These are phyloP conservation scores for Scelioninae gen. 2 DNA, from an alignment of 2,888 invertebrate genomes.

Conservation along the genomic window DNA sequence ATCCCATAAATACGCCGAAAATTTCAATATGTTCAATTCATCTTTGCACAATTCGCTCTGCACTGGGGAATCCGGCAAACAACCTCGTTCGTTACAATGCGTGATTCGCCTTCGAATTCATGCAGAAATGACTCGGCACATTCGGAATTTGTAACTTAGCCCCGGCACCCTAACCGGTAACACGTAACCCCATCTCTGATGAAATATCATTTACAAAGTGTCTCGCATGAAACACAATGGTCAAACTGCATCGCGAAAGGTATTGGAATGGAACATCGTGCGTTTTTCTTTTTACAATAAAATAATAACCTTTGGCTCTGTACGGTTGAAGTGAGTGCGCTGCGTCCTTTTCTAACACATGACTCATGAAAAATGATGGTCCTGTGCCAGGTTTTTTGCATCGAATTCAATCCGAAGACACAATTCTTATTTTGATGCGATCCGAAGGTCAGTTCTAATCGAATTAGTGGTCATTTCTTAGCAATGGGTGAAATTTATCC, in stretches of 20 bases:
- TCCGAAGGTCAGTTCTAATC: too few relatives aligned
- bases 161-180: conserved; percentile 35
- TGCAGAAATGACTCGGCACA: conserved; percentile 45
- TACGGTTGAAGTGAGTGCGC: neutral
- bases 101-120: conserved; percentile 46
- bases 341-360: neutral
- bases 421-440: too few relatives aligned
- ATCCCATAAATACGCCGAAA: conserved; percentile 16
- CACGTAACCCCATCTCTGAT: conserved; percentile 29
- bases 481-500: too few relatives aligned
- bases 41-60: conserved; percentile 3
- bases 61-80: conserved; percentile 25
- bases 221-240: conserved; percentile 14
- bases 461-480: too few relatives aligned
- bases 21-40: conserved; percentile 35
- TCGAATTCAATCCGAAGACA: too few relatives aligned
- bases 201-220: conserved; percentile 32
- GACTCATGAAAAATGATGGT: too few relatives aligned
- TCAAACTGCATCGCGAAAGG: conserved; percentile 19
- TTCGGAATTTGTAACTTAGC: conserved; percentile 33
- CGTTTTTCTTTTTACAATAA: neutral
- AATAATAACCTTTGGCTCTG: neutral
- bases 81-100: conserved; percentile 41
- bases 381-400: too few relatives aligned
- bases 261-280: neutral